phyloP scores from a whole-genome alignment of 2,888 invertebrate species.

The Frankliniella fusca region DNA sequence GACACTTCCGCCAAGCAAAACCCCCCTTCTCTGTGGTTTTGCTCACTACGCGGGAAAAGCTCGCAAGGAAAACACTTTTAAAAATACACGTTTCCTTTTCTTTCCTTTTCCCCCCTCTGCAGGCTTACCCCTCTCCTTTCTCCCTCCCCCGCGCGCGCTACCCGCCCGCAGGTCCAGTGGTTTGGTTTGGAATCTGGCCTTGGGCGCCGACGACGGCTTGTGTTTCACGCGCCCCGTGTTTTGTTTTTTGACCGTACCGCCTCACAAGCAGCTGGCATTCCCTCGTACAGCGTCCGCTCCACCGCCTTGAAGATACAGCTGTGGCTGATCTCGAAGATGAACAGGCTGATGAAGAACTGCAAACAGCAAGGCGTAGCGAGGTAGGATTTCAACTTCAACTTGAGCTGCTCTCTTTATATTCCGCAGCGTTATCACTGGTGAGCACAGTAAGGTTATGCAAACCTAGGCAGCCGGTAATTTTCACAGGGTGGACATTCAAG shows the following conservation, averaged over 20 bases:
- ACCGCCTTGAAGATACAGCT: slow-evolving; percentile 19
- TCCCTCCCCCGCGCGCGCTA: neutral
- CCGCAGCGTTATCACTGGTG: too few relatives aligned
- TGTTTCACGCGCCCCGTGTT: slow-evolving; percentile 9
- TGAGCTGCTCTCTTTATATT: too few relatives aligned
- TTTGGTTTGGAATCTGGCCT: slow-evolving; percentile 18
- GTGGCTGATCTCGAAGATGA: slow-evolving; percentile 26
- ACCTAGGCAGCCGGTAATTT: too few relatives aligned
- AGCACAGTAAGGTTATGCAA: too few relatives aligned
- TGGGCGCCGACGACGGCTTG: slow-evolving; percentile 1
- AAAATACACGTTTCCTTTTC: neutral
- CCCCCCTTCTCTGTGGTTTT: too few relatives aligned
- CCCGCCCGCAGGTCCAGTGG: neutral
- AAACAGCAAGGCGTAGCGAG: neutral
- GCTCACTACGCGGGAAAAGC: too few relatives aligned
- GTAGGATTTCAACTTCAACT: too few relatives aligned
- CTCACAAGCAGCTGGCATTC: neutral
- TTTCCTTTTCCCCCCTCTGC: neutral
- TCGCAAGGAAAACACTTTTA: neutral
- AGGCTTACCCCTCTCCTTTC: neutral
- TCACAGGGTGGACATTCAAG: too few relatives aligned
- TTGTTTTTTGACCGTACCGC: slow-evolving; percentile 10
- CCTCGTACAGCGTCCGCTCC: slow-evolving; percentile 18
- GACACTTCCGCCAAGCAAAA: too few relatives aligned
- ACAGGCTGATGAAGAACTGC: slow-evolving; percentile 24